A percentile compares a stretch with the other conserved stretches of the same genome.
Evolutionary conservation across 2,113 vertebrate genomes (phyloP).

Genomic region (Eptatretus burgeri): DNA sequence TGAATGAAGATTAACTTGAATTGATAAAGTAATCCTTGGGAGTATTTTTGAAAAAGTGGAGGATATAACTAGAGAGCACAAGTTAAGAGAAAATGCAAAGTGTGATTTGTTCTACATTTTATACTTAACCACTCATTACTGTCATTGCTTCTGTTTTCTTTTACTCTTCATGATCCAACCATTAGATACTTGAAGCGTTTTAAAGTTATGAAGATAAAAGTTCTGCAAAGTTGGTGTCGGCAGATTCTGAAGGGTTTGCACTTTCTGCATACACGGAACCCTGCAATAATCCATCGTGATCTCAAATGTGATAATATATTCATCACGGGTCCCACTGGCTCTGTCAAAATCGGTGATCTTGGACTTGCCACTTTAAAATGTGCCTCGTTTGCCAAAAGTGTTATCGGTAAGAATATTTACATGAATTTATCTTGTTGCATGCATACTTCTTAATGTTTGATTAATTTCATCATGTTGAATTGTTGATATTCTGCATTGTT

Average conservation of each 20-base stretch:
- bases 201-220: slow-evolving; percentile 91
- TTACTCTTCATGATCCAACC: slow-evolving; percentile 8
- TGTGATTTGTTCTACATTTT: no score
- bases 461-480: not conserved
- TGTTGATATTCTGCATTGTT: no score
- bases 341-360: slow-evolving; percentile 74
- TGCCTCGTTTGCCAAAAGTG: slow-evolving; percentile 76
- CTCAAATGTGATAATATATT: slow-evolving; percentile 94
- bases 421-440: slow-evolving; percentile 7
- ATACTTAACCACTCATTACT: no score
- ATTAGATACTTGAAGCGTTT: slow-evolving; percentile 68
- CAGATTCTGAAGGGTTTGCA: slow-evolving; percentile 81
- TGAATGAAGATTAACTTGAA: no score
- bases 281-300: slow-evolving; percentile 72
- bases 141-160: no score
- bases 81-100: no score
- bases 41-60: no score
- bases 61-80: no score
- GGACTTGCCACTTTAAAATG: slow-evolving; percentile 73
- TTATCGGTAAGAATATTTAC: slow-evolving; percentile 35
- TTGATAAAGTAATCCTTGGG: no score
- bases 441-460: not conserved
- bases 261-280: slow-evolving; percentile 66
- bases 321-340: slow-evolving; percentile 77
- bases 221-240: slow-evolving; percentile 68